These are phyloP conservation scores for Aplidium turbinatum DNA, from an alignment of 23 tunicate species.

Conservation along the genomic window DNA sequence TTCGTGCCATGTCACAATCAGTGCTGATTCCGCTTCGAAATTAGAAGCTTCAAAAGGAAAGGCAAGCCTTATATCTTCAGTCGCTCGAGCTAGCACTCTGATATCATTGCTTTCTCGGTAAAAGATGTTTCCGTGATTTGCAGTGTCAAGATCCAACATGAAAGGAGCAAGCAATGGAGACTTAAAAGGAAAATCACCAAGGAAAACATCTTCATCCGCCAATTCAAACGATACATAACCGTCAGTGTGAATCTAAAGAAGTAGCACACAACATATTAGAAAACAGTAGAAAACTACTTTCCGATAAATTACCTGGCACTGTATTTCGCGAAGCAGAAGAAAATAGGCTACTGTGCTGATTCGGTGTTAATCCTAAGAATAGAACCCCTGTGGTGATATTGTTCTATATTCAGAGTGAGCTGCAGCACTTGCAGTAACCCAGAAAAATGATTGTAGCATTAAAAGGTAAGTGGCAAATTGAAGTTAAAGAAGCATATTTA, in stretches of 20 bases:
- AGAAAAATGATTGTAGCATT: too few species aligned
- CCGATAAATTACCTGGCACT: too few species aligned
- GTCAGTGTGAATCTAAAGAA: constrained; percentile 73
- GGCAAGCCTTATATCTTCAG: constrained; percentile 57
- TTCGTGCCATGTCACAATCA: constrained; percentile 77
- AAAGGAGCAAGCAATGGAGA: constrained; percentile 75
- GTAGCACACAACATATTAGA: too few species aligned
- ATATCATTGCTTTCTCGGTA: constrained; percentile 59
- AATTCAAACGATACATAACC: constrained; percentile 75
- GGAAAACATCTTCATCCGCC: constrained; percentile 17
- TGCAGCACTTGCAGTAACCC: too few species aligned
- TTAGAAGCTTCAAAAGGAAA: constrained; percentile 42
- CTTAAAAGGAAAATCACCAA: constrained; percentile 52
- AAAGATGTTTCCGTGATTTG: constrained; percentile 47
- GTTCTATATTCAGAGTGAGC: too few species aligned
- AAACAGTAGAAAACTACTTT: too few species aligned
- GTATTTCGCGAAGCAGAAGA: too few species aligned
- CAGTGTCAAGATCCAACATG: constrained; percentile 72
- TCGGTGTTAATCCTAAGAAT: too few species aligned
- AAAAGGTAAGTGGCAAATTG: too few species aligned
- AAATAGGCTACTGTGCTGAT: too few species aligned
- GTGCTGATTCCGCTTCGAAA: constrained; percentile 73
- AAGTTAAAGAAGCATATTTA: too few species aligned
- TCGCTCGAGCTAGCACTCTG: constrained; percentile 51
- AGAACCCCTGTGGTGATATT: too few species aligned